These are phyloP conservation scores for Phalacrocorax aristotelis DNA, from an alignment of 2,113 vertebrate genomes.

Conservation along the genomic window DNA sequence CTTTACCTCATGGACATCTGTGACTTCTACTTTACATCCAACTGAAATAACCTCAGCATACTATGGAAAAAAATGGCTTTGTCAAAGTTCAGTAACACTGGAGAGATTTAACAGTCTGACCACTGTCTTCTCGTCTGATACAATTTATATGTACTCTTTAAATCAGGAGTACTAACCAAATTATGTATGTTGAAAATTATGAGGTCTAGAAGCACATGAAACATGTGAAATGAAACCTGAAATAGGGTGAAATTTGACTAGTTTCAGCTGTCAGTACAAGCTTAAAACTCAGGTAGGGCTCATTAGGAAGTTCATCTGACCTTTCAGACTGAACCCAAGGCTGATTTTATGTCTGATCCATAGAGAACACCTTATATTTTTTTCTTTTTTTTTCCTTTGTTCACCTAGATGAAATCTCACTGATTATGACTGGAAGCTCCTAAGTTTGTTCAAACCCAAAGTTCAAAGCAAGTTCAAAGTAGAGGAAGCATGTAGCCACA, in stretches of 20 bases:
- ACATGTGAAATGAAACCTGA: slow-evolving; percentile 14
- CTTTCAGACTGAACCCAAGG: slow-evolving; percentile 29
- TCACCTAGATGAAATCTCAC: neutral
- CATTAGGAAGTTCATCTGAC: slow-evolving; percentile 53
- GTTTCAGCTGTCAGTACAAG: neutral
- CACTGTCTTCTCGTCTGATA: neutral
- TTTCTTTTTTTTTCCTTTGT: neutral
- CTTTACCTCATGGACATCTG: neutral
- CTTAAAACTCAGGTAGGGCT: slow-evolving; percentile 42
- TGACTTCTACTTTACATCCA: neutral
- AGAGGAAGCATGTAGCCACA: slow-evolving; percentile 17
- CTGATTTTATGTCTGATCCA: slow-evolving; percentile 25
- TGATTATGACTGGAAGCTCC: slow-evolving; percentile 38
- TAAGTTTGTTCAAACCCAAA: slow-evolving; percentile 42
- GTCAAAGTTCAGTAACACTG: neutral
- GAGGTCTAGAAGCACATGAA: neutral
- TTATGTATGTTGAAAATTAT: neutral
- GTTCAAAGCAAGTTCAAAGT: slow-evolving; percentile 56
- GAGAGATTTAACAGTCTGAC: neutral
- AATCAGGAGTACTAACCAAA: neutral
- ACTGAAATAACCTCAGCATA: neutral
- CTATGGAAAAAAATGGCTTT: neutral
- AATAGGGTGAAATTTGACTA: slow-evolving; percentile 3
- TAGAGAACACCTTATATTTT: neutral
- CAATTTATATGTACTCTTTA: neutral